Evolutionary conservation across 1,140 invertebrate genomes (phyloP).

Genomic region (Psix sp.): DNA sequence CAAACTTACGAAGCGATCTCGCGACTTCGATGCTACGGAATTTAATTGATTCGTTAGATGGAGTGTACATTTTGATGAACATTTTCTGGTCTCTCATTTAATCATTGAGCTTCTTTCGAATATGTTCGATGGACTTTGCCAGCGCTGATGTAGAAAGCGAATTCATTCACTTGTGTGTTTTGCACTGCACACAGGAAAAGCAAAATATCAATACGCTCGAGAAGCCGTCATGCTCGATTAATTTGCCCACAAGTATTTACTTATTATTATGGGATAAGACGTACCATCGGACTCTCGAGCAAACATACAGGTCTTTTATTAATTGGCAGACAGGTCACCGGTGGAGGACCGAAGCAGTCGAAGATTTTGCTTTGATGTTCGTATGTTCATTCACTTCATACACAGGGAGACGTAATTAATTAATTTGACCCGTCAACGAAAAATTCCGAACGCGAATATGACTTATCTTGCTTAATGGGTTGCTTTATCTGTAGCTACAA

Average conservation of each 20-base stretch:
- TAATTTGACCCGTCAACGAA: slow-evolving; percentile 62
- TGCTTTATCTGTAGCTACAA: slow-evolving; percentile 9
- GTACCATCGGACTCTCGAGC: slow-evolving; percentile 52
- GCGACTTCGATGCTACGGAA: slow-evolving; percentile 10
- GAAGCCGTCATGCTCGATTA: slow-evolving; percentile 54
- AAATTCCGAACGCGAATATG: slow-evolving; percentile 25
- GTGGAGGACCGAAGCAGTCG: slow-evolving; percentile 56
- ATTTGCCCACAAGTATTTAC: slow-evolving; percentile 63
- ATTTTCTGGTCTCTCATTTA: too few species aligned
- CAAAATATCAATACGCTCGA: slow-evolving; percentile 47
- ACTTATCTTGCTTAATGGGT: slow-evolving; percentile 26
- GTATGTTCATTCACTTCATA: slow-evolving; percentile 69
- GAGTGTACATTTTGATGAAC: too few species aligned
- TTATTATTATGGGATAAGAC: slow-evolving; percentile 72
- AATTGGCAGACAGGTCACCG: slow-evolving; percentile 70
- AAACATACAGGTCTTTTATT: slow-evolving; percentile 69
- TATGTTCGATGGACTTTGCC: not conserved
- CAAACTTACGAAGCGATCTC: not conserved
- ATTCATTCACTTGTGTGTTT: slow-evolving; percentile 29
- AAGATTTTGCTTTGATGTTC: slow-evolving; percentile 67
- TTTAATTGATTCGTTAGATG: slow-evolving; percentile 44
- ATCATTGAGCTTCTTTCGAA: slow-evolving; percentile 27
- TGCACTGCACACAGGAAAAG: slow-evolving; percentile 27
- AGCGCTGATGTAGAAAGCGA: slow-evolving; percentile 25
- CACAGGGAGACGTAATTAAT: slow-evolving; percentile 68